Percentiles rank a stretch among this genome's conserved stretches.
Conservation (phyloP, 2,113 vertebrate genomes). For the Acanthochromis polyacanthus region DNA sequence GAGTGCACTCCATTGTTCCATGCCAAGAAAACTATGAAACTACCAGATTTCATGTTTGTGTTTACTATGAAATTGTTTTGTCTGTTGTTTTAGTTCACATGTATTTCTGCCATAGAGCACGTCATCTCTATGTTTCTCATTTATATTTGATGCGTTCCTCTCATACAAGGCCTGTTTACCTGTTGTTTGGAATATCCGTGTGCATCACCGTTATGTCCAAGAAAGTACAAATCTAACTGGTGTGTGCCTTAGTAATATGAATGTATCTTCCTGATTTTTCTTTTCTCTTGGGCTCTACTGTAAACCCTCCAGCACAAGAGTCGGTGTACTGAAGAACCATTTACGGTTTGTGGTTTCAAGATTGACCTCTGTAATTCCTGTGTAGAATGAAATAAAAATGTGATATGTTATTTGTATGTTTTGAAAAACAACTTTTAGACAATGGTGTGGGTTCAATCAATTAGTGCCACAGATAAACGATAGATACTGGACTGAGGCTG, state of each 20-base stretch:
- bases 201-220: constrained; percentile 27
- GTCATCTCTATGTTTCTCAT: constrained; percentile 2
- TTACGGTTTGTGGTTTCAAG: constrained; percentile 7
- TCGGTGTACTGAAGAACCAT: neutral
- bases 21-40: neutral
- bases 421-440: constrained; percentile 7
- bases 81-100: constrained; percentile 1
- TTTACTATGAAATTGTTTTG: neutral
- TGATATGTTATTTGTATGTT: constrained; percentile 22
- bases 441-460: neutral
- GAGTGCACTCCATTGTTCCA: no score
- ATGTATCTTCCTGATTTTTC: constrained; percentile 31
- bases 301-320: constrained; percentile 9
- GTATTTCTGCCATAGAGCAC: constrained; percentile 7
- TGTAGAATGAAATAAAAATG: constrained; percentile 39
- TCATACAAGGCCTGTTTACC: constrained; percentile 8
- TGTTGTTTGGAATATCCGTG: constrained; percentile 13
- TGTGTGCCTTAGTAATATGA: constrained; percentile 73
- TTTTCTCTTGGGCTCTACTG: constrained; percentile 27
- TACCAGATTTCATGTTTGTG: neutral
- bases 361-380: constrained; percentile 37
- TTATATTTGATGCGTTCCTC: neutral
- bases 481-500: constrained; percentile 18
- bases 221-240: constrained; percentile 46
- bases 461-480: neutral